These are phyloP conservation scores for Nothoprocta pentlandii DNA, from an alignment of 2,113 vertebrate species.

Conservation along the genomic window DNA sequence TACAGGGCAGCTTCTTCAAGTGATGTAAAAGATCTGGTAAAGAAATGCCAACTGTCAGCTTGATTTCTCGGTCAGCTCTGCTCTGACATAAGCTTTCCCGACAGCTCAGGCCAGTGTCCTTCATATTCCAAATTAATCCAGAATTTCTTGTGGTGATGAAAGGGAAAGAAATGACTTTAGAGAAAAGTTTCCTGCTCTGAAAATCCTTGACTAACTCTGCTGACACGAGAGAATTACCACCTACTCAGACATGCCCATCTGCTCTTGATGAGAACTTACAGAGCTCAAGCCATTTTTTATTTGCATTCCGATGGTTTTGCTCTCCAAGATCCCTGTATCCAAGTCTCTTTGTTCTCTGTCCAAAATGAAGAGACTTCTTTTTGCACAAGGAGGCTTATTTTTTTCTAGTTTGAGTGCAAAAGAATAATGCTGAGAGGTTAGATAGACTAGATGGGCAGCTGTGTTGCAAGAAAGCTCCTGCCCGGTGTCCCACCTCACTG, in stretches of 20 bases:
- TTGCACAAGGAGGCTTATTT: background rate
- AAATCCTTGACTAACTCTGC: slow-evolving; percentile 46
- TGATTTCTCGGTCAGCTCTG: slow-evolving; percentile 41
- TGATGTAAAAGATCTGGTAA: slow-evolving; percentile 47
- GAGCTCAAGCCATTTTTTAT: background rate
- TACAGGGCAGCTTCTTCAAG: slow-evolving; percentile 15
- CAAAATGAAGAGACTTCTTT: background rate
- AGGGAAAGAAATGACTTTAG: slow-evolving; percentile 25
- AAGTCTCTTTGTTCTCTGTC: background rate
- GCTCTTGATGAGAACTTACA: background rate
- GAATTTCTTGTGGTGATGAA: slow-evolving; percentile 51
- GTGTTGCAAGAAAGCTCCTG: background rate
- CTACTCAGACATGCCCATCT: background rate
- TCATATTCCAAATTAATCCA: slow-evolving; percentile 54
- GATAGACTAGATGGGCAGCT: background rate
- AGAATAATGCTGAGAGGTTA: background rate
- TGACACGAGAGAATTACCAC: slow-evolving; percentile 50
- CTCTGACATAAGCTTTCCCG: slow-evolving; percentile 49
- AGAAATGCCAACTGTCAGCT: slow-evolving; percentile 68
- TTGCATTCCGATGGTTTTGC: slow-evolving; percentile 4
- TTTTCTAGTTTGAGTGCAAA: background rate
- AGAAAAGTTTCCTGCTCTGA: slow-evolving; percentile 22
- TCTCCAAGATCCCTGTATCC: background rate
- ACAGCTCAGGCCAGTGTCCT: slow-evolving; percentile 62
- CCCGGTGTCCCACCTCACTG: background rate